Conservation (phyloP, 2,888 invertebrate genomes). For the Synergus japonicus region DNA sequence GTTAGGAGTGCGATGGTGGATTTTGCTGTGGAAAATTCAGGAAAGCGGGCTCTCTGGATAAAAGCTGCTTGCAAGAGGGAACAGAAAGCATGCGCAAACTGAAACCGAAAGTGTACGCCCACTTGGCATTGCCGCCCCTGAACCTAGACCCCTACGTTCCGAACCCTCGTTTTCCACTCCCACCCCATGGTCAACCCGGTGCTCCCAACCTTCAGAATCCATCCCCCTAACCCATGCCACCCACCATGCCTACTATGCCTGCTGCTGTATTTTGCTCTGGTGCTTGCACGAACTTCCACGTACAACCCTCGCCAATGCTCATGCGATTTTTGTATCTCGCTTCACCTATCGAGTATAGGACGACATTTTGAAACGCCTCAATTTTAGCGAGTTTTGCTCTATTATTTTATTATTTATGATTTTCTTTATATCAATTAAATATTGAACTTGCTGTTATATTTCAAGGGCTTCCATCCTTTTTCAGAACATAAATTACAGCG, state of each 20-base stretch:
- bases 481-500: no score
- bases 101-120: conserved; percentile 76
- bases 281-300: conserved; percentile 24
- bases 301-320: conserved; percentile 34
- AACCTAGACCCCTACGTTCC: conserved; percentile 75
- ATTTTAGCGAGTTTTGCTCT: background rate
- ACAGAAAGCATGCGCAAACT: conserved; percentile 69
- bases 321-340: conserved; percentile 44
- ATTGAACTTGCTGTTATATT: no score
- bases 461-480: no score
- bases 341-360: conserved; percentile 8
- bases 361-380: conserved; percentile 33
- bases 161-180: conserved; percentile 67
- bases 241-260: background rate
- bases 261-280: no score
- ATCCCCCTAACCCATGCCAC: conserved; percentile 45
- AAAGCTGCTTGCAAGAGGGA: conserved; percentile 8
- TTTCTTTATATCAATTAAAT: background rate
- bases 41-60: conserved; percentile 32
- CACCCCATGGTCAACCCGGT: conserved; percentile 69
- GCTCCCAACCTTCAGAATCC: conserved; percentile 74
- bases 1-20: conserved; percentile 38
- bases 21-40: conserved; percentile 26
- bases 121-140: conserved; percentile 66
- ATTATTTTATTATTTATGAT: background rate